Evolutionary conservation across 1,140 invertebrate species (phyloP).

Genomic region (Drosophila biarmipes): DNA sequence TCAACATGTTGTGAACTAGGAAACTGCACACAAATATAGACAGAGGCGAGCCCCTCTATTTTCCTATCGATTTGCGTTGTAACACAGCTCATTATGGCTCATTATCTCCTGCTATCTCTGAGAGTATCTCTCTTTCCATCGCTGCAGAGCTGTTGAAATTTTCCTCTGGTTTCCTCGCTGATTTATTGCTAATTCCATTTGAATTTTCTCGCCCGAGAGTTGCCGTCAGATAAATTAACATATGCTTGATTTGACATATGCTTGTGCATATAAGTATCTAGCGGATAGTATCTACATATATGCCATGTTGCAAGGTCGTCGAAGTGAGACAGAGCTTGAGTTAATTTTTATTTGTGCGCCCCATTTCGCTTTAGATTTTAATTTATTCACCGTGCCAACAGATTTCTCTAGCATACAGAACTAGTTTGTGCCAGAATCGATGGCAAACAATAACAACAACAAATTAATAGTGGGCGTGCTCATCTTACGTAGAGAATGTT

Average conservation of each 20-base stretch:
- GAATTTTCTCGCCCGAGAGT: constrained; percentile 30
- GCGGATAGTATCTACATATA: constrained; percentile 5
- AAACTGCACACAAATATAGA: constrained; percentile 24
- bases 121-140: not conserved
- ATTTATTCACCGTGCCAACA: constrained; percentile 66
- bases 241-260: constrained; percentile 19
- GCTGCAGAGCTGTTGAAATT: not conserved
- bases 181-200: constrained; percentile 52
- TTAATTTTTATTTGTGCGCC: constrained; percentile 57
- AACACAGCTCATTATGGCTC: constrained; percentile 7
- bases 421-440: constrained; percentile 58
- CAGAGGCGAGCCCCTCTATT: constrained; percentile 50
- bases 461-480: constrained; percentile 69
- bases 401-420: constrained; percentile 63
- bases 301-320: constrained; percentile 41
- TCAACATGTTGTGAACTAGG: constrained; percentile 10
- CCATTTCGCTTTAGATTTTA: constrained; percentile 63
- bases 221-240: constrained; percentile 47
- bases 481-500: constrained; percentile 37
- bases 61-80: constrained; percentile 21
- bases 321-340: constrained; percentile 31
- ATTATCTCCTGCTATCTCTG: constrained; percentile 3
- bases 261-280: constrained; percentile 5
- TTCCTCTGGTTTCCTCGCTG: constrained; percentile 22
- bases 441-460: constrained; percentile 31